Conservation (phyloP, 2,797 vertebrate genomes). For the Uromys caudimaculatus region DNA sequence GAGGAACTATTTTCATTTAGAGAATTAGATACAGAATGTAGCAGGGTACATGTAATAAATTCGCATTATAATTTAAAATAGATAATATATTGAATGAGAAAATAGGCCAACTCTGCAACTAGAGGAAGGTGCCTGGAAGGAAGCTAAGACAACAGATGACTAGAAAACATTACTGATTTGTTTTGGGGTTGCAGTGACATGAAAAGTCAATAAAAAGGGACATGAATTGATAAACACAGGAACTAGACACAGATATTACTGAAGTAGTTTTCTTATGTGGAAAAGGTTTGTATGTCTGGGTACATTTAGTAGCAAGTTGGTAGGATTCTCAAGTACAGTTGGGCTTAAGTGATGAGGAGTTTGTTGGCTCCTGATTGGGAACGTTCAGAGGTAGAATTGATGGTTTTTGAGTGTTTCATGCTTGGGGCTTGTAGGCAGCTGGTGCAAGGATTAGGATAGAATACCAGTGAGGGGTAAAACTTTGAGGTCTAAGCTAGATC, state of each 20-base stretch:
- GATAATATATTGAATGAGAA: slow-evolving; percentile 50
- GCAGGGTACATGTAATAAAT: neutral
- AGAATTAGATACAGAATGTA: neutral
- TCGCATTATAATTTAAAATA: slow-evolving; percentile 24
- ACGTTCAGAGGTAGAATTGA: neutral
- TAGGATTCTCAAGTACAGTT: neutral
- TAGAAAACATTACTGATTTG: slow-evolving; percentile 12
- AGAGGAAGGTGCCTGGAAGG: neutral
- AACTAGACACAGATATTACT: neutral
- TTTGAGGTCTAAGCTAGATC: neutral
- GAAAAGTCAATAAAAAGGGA: slow-evolving; percentile 3
- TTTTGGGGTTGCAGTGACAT: neutral
- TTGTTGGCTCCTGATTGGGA: neutral
- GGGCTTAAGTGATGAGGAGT: neutral
- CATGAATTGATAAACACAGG: neutral
- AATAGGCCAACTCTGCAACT: neutral
- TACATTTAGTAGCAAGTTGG: neutral
- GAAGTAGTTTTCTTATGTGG: neutral
- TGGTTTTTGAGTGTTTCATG: neutral
- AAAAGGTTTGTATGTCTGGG: neutral
- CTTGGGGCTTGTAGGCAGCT: neutral
- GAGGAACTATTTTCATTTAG: slow-evolving; percentile 7
- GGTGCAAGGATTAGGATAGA: neutral
- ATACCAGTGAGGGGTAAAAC: neutral
- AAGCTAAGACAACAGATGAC: neutral